A percentile compares a stretch with the other conserved stretches of the same genome.
Conservation (phyloP, 2,113 vertebrate genomes). For the Aix galericulata region DNA sequence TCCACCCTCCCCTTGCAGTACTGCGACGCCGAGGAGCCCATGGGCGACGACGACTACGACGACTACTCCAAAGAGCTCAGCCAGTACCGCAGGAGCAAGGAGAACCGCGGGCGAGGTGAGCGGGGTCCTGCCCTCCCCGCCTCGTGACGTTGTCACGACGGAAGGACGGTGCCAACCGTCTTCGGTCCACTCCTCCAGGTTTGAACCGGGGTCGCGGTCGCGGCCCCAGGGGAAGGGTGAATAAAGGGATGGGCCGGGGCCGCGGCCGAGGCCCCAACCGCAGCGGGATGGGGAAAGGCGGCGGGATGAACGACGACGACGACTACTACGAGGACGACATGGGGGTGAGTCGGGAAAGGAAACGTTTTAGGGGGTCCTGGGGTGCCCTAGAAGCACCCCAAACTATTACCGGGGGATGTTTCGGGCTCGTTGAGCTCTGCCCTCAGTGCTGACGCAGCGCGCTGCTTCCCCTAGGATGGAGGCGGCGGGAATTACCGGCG, state of each 20-base stretch:
- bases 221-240: constrained; percentile 77
- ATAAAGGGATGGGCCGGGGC: constrained; percentile 79
- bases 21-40: constrained; percentile 86
- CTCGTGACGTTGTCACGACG: too few relatives aligned
- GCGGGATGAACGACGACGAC: constrained; percentile 83
- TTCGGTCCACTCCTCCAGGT: constrained; percentile 59
- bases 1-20: constrained; percentile 69
- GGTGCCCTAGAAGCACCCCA: rapidly evolving
- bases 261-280: constrained; percentile 79
- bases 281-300: constrained; percentile 77
- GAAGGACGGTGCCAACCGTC: too few relatives aligned
- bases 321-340: constrained; percentile 90
- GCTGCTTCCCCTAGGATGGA: constrained; percentile 58
- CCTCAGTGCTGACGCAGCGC: too few relatives aligned
- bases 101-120: constrained; percentile 80
- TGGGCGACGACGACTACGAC: constrained; percentile 87
- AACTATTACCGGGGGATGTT: background rate
- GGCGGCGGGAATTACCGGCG: constrained; percentile 74
- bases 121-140: too few relatives aligned
- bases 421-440: too few relatives aligned
- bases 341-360: constrained; percentile 73
- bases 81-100: constrained; percentile 89
- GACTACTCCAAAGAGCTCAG: constrained; percentile 89
- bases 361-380: too few relatives aligned
- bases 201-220: constrained; percentile 79